Base-by-base conservation (phyloP, 2,888 invertebrate genomes). In the Dynastes grantii region DNA sequence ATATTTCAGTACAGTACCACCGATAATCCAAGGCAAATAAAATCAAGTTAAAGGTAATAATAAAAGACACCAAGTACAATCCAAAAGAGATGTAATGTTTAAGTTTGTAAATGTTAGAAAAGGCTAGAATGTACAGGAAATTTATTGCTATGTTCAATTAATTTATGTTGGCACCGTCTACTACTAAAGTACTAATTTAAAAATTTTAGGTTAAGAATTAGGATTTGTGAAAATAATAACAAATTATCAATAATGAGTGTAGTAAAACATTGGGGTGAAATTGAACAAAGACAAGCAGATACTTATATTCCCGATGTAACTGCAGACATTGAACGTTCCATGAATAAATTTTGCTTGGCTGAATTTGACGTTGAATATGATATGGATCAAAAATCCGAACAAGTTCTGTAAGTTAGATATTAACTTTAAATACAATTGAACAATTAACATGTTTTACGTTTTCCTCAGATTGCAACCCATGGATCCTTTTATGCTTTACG, bases 241-340 rank as follows among this genome's bases (percentile, higher is more conserved):
- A 5, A 32, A 32, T 63, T 32, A 63, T 55, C 3, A 5, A 71
- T 9, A 16, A 75, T 75, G 73, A 75, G 40, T 63, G 27, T 29
- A 61, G 16, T 73, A 8, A 81, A 80, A 64, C 84, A 87, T 82
- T 88, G 88, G 88, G 88, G 87, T 9, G 87, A 87, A 84, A 86
- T 87, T 55, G 79, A 83, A 29, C 49, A 80, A 16, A 79, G 81
- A 77, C 64, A 67, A 6, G 64, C 71, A 27, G 51, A 49, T 27
- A 9, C 37, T 0, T 68, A 77, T 37, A 79, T 82, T 27, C 87
- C 87, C 1, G 86, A 88, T 79, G 85, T 88, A 29, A 82, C 84
- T 6, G 84, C 82, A 40, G 88, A 88, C 76, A 88, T 88, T 65
- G 85, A 87, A 83, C 84, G 83, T 68, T 85, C 87, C 2, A 88